Base-by-base conservation (phyloP, 2,113 vertebrate species). In the Lepus americanus region DNA sequence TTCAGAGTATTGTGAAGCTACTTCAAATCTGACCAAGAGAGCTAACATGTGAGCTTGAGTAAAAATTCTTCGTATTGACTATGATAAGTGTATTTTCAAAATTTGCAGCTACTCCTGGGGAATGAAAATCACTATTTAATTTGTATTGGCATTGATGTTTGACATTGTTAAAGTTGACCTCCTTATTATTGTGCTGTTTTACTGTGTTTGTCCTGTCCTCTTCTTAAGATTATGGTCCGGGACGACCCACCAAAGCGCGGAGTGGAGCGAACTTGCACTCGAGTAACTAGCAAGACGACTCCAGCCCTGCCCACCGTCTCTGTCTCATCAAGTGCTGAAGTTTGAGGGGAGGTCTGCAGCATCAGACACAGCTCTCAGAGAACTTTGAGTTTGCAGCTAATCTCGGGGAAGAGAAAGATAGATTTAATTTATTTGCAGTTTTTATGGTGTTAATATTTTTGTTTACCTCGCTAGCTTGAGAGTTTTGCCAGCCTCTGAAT, bases 261-360 rank as follows among this genome's bases (percentile, higher is more conserved):
- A 98, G 98, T 98, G 98, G 99, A 99, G 90, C 99, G 98, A 94
- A 98, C 98, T 90, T 99, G 98, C 95, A 98, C 98, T 4, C 99
- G 98, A 98, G 98, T 95, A 94, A 91, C 97, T 97, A 98, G 49
- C 95, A 98, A 96, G 97, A 66, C 25, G n/a, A 96, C 94, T 27
- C 66, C 90, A 0, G 83, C 96, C 31, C 92, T 88, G 39, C 98
- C 98, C 81, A 92, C 86, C 2, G 92, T 97, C 3, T 9, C 74
- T 17, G 39, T 97, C 64, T 97, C 94, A 0, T 53, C 98, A 39
- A 98, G 96, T 8, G 72, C 97, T 1, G 98, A 98, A 7, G 95
- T 92, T 9, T 98, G 98, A 98, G 87, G 14, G 12, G 36, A 0
- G 11, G 5, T 7, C 72, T 27, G n/a, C 23, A 55, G 0, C 79